A percentile compares a stretch with the other conserved stretches of the same genome.
Conservation (phyloP, 2,888 invertebrate species). For the Orthosia incerta region DNA sequence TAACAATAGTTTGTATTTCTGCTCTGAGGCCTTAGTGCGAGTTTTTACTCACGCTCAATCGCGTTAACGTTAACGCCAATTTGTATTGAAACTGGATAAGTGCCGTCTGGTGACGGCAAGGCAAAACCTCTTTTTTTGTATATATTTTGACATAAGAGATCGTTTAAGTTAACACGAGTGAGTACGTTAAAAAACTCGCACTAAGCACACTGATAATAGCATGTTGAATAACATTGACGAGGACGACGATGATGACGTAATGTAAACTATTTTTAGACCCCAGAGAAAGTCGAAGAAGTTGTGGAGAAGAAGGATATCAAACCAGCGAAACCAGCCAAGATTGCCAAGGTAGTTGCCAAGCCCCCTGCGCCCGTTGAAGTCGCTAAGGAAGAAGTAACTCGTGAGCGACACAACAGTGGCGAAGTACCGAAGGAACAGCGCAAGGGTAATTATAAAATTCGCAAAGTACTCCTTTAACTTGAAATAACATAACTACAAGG, state of each 20-base stretch:
- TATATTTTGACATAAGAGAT: no score
- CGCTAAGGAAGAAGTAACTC: slow-evolving; percentile 77
- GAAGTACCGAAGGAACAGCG: slow-evolving; percentile 86
- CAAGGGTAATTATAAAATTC: slow-evolving; percentile 75
- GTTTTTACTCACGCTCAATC: no score
- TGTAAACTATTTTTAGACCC: slow-evolving; percentile 65
- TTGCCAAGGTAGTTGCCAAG: slow-evolving; percentile 69
- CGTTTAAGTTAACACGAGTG: no score
- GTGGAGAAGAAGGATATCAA: slow-evolving; percentile 82
- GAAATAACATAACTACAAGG: slow-evolving; percentile 9
- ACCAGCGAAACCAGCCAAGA: slow-evolving; percentile 74
- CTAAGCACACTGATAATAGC: slow-evolving; percentile 35
- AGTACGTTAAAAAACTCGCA: no score
- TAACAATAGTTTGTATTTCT: slow-evolving; percentile 43
- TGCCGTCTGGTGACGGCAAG: no score
- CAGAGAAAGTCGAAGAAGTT: slow-evolving; percentile 83
- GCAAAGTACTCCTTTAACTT: background rate
- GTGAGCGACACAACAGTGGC: slow-evolving; percentile 77
- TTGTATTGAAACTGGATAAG: no score
- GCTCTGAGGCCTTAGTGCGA: no score
- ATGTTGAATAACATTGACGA: slow-evolving; percentile 33
- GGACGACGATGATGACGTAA: background rate
- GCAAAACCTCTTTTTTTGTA: no score
- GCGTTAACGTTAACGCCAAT: no score
- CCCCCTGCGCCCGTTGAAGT: slow-evolving; percentile 72